phyloP scores from a whole-genome alignment of 2,113 vertebrate species.

The Brachirus orientalis region DNA sequence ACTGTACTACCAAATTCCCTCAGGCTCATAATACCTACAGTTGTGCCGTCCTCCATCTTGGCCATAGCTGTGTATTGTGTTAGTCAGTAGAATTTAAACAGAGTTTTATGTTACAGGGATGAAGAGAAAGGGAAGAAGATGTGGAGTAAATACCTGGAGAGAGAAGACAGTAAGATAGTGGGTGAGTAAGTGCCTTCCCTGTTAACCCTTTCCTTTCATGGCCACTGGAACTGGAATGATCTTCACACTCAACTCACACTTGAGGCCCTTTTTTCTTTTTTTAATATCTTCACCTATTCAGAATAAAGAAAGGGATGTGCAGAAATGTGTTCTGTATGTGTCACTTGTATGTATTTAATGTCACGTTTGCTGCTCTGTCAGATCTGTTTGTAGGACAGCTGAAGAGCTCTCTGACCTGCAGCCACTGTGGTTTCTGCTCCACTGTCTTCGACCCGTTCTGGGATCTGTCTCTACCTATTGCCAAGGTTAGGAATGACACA shows the following conservation, averaged over 20 bases:
- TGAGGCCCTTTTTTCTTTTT: too few relatives aligned
- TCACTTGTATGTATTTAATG: background rate
- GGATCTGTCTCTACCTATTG: conserved; percentile 96
- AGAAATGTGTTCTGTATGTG: too few relatives aligned
- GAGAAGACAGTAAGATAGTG: conserved; percentile 94
- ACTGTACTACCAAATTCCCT: background rate
- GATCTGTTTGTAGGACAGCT: conserved; percentile 97
- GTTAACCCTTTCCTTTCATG: too few relatives aligned
- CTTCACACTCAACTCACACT: too few relatives aligned
- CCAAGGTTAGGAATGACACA: conserved; percentile 86
- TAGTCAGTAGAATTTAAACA: background rate
- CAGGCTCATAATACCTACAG: background rate
- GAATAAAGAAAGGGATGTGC: too few relatives aligned
- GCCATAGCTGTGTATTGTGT: background rate
- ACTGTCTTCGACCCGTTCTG: conserved; percentile 98
- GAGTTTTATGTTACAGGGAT: conserved; percentile 79
- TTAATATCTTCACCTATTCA: too few relatives aligned
- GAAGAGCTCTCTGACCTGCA: conserved; percentile 97
- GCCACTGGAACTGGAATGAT: too few relatives aligned
- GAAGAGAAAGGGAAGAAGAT: conserved; percentile 96
- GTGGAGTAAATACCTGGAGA: conserved; percentile 95
- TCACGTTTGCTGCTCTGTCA: conserved; percentile 55
- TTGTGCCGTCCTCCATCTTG: too few relatives aligned
- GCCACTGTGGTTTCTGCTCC: conserved; percentile 94
- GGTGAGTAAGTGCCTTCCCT: conserved; percentile 82